A percentile compares a stretch with the other conserved stretches of the same genome.
Evolutionary conservation across 2,888 invertebrate species (phyloP).

Genomic region (Zygogramma bicolorata): DNA sequence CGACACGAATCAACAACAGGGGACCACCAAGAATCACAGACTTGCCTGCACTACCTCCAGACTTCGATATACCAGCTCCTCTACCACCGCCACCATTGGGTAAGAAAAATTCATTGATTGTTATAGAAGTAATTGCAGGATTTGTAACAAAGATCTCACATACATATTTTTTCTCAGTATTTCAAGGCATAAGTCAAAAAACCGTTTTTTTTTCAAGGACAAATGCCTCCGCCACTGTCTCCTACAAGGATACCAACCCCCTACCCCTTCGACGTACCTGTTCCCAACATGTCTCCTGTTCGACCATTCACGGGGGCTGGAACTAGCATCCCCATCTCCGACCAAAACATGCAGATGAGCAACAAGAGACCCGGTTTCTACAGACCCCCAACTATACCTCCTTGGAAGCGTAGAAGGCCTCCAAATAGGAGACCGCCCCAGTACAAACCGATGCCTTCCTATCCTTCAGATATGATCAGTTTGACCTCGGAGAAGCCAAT

Average conservation of each 20-base stretch:
- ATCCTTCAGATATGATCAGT: conserved; percentile 63
- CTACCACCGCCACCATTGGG: conserved; percentile 62
- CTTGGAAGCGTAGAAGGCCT: conserved; percentile 70
- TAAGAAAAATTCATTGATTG: conserved; percentile 26
- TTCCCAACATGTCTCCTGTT: conserved; percentile 69
- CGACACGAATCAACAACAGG: conserved; percentile 87
- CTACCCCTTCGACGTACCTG: conserved; percentile 82
- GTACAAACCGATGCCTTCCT: conserved; percentile 73
- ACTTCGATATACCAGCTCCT: conserved; percentile 73
- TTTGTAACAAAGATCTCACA: neutral
- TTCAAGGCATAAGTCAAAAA: neutral
- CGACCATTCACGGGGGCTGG: conserved; percentile 66
- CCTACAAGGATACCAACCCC: conserved; percentile 74
- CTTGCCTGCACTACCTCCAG: conserved; percentile 77
- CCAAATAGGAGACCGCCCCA: conserved; percentile 70
- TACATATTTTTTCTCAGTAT: neutral
- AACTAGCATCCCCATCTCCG: conserved; percentile 72
- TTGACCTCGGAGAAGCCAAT: conserved; percentile 62
- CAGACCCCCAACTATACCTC: conserved; percentile 71
- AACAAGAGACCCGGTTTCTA: conserved; percentile 68
- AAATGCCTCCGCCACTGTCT: conserved; percentile 67
- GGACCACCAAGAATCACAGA: conserved; percentile 90
- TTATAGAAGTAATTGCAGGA: too few relatives aligned
- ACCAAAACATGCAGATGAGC: conserved; percentile 77
- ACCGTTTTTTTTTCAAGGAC: conserved; percentile 53